phyloP scores from a whole-genome alignment of 1,140 invertebrate genomes.

The Calephelis virginiensis region DNA sequence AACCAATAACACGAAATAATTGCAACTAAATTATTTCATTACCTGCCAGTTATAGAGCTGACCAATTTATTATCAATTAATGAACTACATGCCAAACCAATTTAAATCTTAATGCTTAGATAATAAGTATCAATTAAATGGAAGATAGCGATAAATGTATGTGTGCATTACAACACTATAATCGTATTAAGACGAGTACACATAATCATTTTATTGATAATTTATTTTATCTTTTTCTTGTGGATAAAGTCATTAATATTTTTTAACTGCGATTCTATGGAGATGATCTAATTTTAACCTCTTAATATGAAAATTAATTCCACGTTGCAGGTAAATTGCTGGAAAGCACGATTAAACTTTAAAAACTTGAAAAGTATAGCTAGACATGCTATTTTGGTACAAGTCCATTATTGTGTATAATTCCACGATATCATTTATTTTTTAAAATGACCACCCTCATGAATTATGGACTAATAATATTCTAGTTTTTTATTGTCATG shows the following conservation, averaged over 20 bases:
- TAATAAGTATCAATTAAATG: conserved; percentile 10
- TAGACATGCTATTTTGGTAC: conserved; percentile 13
- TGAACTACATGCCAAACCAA: not conserved
- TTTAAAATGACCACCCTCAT: not conserved
- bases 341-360: conserved; percentile 6
- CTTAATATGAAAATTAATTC: conserved; percentile 14
- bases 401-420: conserved; percentile 7
- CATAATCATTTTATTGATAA: not conserved
- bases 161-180: conserved; percentile 12
- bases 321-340: not conserved
- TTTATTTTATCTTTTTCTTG: conserved; percentile 4
- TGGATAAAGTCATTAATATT: not conserved
- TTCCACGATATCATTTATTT: conserved; percentile 2
- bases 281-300: not conserved
- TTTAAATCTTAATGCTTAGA: conserved; percentile 3
- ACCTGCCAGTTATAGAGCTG: conserved; percentile 32
- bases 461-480: not conserved
- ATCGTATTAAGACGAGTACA: conserved; percentile 11
- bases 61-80: conserved; percentile 10
- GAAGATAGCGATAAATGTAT: conserved; percentile 5
- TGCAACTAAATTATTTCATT: conserved; percentile 51
- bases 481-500: not conserved
- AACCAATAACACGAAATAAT: conserved; percentile 45
- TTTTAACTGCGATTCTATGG: conserved; percentile 2
- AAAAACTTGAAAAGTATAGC: conserved; percentile 1